Base-by-base conservation (phyloP, 2,888 invertebrate genomes). In the Rotaria socialis region DNA sequence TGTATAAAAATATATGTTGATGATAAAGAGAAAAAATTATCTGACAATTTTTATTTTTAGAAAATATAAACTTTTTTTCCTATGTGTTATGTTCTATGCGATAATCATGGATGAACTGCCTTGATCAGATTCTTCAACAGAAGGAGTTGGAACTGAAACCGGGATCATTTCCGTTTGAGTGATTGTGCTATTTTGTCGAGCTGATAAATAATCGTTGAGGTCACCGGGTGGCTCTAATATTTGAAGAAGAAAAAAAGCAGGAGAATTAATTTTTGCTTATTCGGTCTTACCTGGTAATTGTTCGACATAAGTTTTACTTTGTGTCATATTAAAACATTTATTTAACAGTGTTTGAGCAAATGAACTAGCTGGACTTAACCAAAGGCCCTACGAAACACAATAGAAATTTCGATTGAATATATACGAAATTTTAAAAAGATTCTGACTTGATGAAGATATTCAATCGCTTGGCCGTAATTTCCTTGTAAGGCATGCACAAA, bases 311-410 rank as follows among this genome's bases (percentile, higher is more conserved):
- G 80, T 80, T 80, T 80, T 80, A 14, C 24, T 80, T 80, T 80
- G 80, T 80, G 80, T 80, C 80, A 80, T 80, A 10, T 47, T 80
- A 14, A 80, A 80, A n/a, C 80, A 80, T 80, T 80, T 80, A 47
- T 80, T 80, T n/a, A 80, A 47, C 0, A 80, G 47, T n/a, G 80
- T 80, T 80, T 80, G 80, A 24, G 80, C 80, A 80, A 80, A 80
- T n/a, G 80, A 80, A 80, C 80, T 80, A 24, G 80, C 80, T 43
- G 80, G 80, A 47, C 80, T 80, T 80, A 80, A 47, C 80, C 80
- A 80, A 47, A 80, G 47, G 4, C 80, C 80, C 80, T 80, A 2
- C 35, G 24, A 41, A 27, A 3, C 3, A 80, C 24, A 19, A n/a
- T 19, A 43, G 47, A 24, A 24, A 47, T 10, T 11, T 19, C 4